Base-by-base conservation (phyloP, 2,797 vertebrate species). In the Crenuchus spilurus region DNA sequence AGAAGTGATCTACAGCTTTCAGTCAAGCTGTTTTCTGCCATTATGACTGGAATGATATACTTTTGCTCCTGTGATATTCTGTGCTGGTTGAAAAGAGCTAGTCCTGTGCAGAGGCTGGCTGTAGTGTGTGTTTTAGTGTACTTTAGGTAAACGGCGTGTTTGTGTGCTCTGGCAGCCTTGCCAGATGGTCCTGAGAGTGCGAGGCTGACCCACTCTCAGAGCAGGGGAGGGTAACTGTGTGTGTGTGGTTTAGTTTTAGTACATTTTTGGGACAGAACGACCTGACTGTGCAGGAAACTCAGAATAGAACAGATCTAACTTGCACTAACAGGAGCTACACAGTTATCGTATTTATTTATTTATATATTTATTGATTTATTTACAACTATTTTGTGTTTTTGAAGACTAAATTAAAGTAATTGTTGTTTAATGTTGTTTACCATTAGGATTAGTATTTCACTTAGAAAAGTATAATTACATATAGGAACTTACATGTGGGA, bases 161-260 rank as follows among this genome's bases (percentile, higher is more conserved):
- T 79, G 61, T 67, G 22, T 75, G 39, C 54, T 33, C 57, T 28
- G 31, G 18, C 41, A 48, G 65, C 72, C 62, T 54, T 31, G 3
- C 62, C 79, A 78, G 79, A 81, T 81, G 79, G 68, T 75, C 51
- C 39, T 75, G 62, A 72, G 60, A 74, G 37, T 64, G 35, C 37
- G 22, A 72, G 42, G 48, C 48, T 64, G 9, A 61, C 55, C 79
- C 71, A 48, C 42, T 67, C 62, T 51, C 61, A 54, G 39, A 70
- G 35, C 64, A 75, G 57, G 66, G 62, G 42, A 72, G 49, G 58
- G 2, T 1, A 22, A 14, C 11, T 31, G 14, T 54, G 28, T 49
- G 20, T 49, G 55, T 54, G 62, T 57, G 22, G 46, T 49, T 11
- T 49, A n/a, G 46, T 49, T 24, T 49, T 49, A 10, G 18, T 24